Conservation (phyloP, 2,113 vertebrate genomes). For the Cichladusa arquata region DNA sequence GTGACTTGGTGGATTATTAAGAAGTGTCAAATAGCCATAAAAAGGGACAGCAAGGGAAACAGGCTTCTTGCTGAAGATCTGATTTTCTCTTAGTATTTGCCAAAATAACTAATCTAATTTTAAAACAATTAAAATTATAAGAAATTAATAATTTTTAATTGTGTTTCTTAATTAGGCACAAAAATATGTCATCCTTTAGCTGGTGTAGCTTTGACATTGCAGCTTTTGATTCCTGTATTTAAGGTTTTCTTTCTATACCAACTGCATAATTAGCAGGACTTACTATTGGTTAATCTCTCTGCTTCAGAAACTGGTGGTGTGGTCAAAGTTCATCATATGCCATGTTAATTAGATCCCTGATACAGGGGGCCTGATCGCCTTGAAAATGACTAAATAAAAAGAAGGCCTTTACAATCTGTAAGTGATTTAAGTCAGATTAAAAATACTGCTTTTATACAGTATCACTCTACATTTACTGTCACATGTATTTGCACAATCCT, state of each 20-base stretch:
- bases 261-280: not conserved
- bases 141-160: not conserved
- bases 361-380: not conserved
- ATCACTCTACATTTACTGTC: constrained; percentile 16
- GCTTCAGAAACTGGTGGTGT: not conserved
- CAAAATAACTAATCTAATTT: not conserved
- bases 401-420: not conserved
- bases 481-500: not conserved
- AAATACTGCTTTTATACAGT: not conserved
- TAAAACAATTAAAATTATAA: not conserved
- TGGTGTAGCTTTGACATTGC: not conserved
- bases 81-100: not conserved
- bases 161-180: not conserved
- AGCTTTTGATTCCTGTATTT: not conserved
- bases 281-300: not conserved
- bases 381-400: not conserved
- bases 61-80: not conserved
- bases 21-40: not conserved
- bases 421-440: constrained; percentile 22
- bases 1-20: not conserved
- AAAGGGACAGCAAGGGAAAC: not conserved
- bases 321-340: not conserved
- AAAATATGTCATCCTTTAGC: not conserved
- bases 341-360: not conserved
- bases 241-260: not conserved